Conservation (phyloP, 2,888 invertebrate species). For the Phania funesta region DNA sequence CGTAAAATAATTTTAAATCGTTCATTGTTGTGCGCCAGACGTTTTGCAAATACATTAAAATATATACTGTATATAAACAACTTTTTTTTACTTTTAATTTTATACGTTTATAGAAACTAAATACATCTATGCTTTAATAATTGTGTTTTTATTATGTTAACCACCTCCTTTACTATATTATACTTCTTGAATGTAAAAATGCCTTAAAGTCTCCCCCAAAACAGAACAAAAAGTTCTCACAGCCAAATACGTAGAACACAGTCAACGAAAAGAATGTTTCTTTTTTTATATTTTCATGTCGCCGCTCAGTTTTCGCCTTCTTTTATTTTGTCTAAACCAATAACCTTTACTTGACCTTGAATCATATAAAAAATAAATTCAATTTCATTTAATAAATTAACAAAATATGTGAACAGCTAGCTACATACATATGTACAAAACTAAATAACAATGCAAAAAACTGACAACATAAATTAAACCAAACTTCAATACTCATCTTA, state of each 20-base stretch:
- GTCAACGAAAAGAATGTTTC: constrained; percentile 64
- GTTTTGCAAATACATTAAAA: too few relatives aligned
- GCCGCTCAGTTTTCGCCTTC: constrained; percentile 18
- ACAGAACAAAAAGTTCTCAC: not conserved
- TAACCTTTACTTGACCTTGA: constrained; percentile 78
- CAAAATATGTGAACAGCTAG: not conserved
- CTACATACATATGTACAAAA: too few relatives aligned
- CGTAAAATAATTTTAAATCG: too few relatives aligned
- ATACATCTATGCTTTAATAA: too few relatives aligned
- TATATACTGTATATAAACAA: too few relatives aligned
- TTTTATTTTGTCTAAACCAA: constrained; percentile 68
- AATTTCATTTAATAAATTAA: constrained; percentile 36
- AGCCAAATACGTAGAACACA: constrained; percentile 12
- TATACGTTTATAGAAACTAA: too few relatives aligned
- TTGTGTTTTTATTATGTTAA: not conserved
- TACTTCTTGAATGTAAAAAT: not conserved
- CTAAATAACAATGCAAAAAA: too few relatives aligned
- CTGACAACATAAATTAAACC: too few relatives aligned
- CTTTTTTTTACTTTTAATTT: too few relatives aligned
- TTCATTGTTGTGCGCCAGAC: too few relatives aligned
- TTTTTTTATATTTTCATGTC: constrained; percentile 65
- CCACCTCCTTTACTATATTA: not conserved
- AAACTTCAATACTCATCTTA: too few relatives aligned
- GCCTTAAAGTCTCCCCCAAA: not conserved
- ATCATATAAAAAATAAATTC: constrained; percentile 53